Base-by-base conservation (phyloP, 2,888 invertebrate genomes). In the Hemicrepidius hirtus region DNA sequence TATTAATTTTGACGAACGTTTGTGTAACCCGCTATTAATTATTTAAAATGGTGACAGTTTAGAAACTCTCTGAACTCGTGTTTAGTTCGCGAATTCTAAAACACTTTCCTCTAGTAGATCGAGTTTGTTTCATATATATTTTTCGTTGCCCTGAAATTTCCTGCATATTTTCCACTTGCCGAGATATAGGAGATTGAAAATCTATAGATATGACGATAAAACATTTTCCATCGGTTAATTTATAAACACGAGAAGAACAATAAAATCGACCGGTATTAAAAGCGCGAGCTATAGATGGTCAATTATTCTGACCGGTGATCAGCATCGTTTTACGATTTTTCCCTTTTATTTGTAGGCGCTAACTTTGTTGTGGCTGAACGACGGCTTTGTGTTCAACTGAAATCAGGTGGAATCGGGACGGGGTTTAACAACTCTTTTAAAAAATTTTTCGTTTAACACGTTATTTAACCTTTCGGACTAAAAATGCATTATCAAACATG, bases 1-100 rank as follows among this genome's bases (percentile, higher is more conserved):
- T 44, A 44, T 44, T 44, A 44, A 44, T 13, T 44, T 50, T 50
- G 24, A 28, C 50, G 24, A 50, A 50, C 21, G 24, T 50, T 50
- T 50, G 50, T 28, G 50, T 9, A 50, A 50, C 21, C 50, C 50
- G 50, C 50, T 50, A 50, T 50, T 50, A 50, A 50, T 50, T 50
- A 50, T 50, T 50, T 50, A 50, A 44, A 50, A 50, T 50, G 50
- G 21, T n/a, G 50, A 50, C 50, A 50, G 50, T 50, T 50, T 50
- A 24, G 24, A 50, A 50, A 50, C 50, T 50, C 28, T 50, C 50
- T 24, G 24, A 28, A 50, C 10, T 16, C 50, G 20, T 50, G 50
- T 50, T 44, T 44, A 44, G 18, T 44, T 5, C 9, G 50, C 9
- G 50, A 21, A 12, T 24, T 13, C 50, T 21, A 44, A 44, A 44